Conservation (phyloP, 1,140 invertebrate genomes). For the Drosophila sproati region DNA sequence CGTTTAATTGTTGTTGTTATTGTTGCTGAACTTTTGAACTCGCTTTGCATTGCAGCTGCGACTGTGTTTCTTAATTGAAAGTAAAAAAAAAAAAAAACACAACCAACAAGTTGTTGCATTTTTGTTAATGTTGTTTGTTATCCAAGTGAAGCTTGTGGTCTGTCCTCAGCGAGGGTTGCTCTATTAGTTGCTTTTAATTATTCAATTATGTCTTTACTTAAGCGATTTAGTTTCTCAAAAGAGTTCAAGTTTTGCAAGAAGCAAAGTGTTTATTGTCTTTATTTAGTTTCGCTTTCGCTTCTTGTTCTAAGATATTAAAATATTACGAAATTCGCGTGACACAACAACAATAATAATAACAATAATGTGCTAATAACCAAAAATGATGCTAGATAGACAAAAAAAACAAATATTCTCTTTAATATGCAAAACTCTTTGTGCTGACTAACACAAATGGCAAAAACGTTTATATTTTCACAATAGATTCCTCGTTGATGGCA, state of each 20-base stretch:
- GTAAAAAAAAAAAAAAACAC: slow-evolving; percentile 35
- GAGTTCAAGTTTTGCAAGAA: no score
- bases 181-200: no score
- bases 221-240: no score
- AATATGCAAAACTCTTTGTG: background rate
- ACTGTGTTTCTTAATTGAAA: slow-evolving; percentile 57
- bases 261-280: background rate
- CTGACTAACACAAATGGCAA: background rate
- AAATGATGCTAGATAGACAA: background rate
- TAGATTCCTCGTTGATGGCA: no score
- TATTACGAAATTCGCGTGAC: background rate
- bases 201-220: no score
- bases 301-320: background rate
- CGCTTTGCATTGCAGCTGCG: slow-evolving; percentile 34
- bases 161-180: slow-evolving; percentile 13
- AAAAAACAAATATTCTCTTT: background rate
- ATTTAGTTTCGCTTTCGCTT: background rate
- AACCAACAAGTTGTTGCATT: slow-evolving; percentile 29
- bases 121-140: slow-evolving; percentile 28
- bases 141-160: slow-evolving; percentile 7
- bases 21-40: slow-evolving; percentile 47
- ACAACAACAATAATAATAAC: background rate
- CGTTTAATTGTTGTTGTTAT: slow-evolving; percentile 12
- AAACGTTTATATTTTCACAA: no score
- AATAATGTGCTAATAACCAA: background rate